phyloP scores from a whole-genome alignment of 1,140 invertebrate species.

The Alviniconcha marisindica region DNA sequence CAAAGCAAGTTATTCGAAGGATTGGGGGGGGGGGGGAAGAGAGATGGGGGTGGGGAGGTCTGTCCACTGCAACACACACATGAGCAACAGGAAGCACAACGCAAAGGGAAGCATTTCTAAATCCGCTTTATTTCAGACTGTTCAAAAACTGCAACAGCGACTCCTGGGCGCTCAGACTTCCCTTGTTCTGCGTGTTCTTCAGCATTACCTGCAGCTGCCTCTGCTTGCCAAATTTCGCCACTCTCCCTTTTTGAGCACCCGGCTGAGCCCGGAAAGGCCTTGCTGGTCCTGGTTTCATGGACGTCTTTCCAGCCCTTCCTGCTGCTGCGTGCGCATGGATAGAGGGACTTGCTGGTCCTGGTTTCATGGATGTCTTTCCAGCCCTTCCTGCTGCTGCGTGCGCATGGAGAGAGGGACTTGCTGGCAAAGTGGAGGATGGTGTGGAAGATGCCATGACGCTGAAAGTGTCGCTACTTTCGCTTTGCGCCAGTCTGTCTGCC shows the following conservation, averaged over 20 bases:
- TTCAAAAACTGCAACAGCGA: conserved; percentile 6
- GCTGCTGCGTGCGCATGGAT: not conserved
- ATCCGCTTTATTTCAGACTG: conserved; percentile 17
- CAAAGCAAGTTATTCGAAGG: no score
- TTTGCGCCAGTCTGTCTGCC: no score
- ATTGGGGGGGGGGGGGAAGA: no score
- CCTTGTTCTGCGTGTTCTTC: not conserved
- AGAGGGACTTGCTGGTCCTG: no score
- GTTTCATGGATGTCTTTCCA: not conserved
- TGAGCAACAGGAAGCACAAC: no score
- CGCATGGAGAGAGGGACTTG: no score
- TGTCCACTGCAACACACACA: no score
- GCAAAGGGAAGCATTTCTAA: no score
- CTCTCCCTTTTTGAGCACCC: not conserved
- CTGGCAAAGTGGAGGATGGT: no score
- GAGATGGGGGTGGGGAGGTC: no score
- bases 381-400: not conserved
- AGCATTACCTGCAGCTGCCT: not conserved
- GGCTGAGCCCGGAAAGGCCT: not conserved
- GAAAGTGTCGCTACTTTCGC: no score
- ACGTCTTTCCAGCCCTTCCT: not conserved
- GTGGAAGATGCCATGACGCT: no score
- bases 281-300: not conserved
- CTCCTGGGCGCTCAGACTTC: not conserved
- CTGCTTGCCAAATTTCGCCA: not conserved